Evolutionary conservation across 2,113 vertebrate genomes (phyloP), one percentile per base, ranked within the genome.

Genomic region (Oplegnathus fasciatus): DNA sequence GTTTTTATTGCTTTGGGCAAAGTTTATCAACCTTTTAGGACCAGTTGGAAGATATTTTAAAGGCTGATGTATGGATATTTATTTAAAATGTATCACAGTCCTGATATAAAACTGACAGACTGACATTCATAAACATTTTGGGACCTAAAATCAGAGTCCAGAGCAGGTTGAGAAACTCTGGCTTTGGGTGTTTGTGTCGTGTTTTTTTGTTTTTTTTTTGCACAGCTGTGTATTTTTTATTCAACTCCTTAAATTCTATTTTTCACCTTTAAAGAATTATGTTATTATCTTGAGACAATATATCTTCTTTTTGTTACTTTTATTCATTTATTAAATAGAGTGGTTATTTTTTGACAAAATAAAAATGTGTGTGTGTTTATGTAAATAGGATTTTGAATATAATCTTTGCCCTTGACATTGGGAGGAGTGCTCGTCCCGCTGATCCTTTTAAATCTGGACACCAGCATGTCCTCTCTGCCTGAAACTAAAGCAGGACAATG

Each of bases 211-310:
- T 67, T 68, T 77, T 68, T 52, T 40, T 83, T 87, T 83, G 67
- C 75, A 90, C 73, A 87, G 75, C 32, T 72, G 48, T 90, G 82
- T 89, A 84, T 91, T 92, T 92, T 91, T 70, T 93, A 92, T 92
- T 92, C n/a, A 54, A 80, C 48, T 60, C 42, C 78, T 91, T 91
- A 88, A 91, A 92, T 90, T 92, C 76, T 90, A 93, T 93, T 94
- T 92, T 94, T 90, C 75, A 90, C 78, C 57, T 75, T 86, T 70
- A 82, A 90, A 85, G 14, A 71, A 9, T 83, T 82, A 10, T 71
- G 82, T 91, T 87, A 50, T 78, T 70, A 85, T 52, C 60, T 81
- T 70, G 65, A 73, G 48, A 91, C 76, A 79, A 60, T 72, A 37
- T 55, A 66, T 75, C 75, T 80, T 54, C 69, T 83, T 92, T 92